phyloP scores from a whole-genome alignment of 2,888 invertebrate species.

The Tiphia femorata region DNA sequence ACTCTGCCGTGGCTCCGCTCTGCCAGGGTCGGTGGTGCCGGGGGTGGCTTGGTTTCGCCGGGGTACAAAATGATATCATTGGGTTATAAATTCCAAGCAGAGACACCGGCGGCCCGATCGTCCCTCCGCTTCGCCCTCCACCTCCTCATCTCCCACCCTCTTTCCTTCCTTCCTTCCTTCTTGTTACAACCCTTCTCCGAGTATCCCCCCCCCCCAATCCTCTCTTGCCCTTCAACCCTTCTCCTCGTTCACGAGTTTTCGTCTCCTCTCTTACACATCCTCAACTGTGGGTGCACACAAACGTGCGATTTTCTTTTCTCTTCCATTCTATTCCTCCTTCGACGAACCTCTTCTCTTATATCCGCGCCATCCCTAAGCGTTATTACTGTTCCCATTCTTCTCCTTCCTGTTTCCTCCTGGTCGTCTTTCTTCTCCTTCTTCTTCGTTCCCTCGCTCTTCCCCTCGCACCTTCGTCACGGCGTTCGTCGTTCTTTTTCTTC shows the following conservation, averaged over 20 bases:
- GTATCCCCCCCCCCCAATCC: constrained; percentile 71
- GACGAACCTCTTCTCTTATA: constrained; percentile 69
- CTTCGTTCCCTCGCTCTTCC: constrained; percentile 36
- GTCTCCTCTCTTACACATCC: constrained; percentile 68
- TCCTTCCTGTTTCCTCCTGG: neutral
- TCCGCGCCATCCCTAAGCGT: neutral
- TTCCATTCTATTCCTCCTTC: constrained; percentile 66
- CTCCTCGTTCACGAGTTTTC: constrained; percentile 69
- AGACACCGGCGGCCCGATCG: constrained; percentile 64
- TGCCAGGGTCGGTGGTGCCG: constrained; percentile 51
- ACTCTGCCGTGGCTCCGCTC: constrained; percentile 56
- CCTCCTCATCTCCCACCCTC: constrained; percentile 44
- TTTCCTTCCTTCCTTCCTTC: constrained; percentile 46
- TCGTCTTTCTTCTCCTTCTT: neutral
- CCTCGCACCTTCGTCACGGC: constrained; percentile 14
- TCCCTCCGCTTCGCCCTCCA: too few relatives aligned
- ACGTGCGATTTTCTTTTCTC: constrained; percentile 11
- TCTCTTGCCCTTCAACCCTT: constrained; percentile 73
- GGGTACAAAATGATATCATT: constrained; percentile 69
- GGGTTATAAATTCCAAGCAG: constrained; percentile 68
- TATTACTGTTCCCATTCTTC: neutral
- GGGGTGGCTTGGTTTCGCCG: constrained; percentile 62
- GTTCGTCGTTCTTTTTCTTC: constrained; percentile 11
- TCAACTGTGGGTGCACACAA: too few relatives aligned
- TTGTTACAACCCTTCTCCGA: constrained; percentile 56